Base-by-base conservation (phyloP, 2,797 vertebrate species). In the Lacerta bilineata region DNA sequence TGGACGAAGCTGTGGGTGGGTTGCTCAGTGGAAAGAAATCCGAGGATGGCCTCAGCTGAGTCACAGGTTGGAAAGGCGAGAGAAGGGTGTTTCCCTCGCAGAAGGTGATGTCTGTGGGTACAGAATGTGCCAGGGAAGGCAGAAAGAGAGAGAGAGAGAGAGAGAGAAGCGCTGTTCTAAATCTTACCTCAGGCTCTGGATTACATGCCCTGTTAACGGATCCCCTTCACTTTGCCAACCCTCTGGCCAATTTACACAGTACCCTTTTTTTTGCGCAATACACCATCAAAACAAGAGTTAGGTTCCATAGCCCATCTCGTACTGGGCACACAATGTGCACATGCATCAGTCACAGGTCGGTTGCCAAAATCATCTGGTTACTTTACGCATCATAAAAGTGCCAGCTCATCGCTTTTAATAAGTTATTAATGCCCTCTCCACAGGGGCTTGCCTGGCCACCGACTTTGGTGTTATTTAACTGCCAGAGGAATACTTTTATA, bases 31-130 rank as follows among this genome's bases (percentile, higher is more conserved):
- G 91, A 29, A 88, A 74, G 89, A 94, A 92, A 84, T 50, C 77
- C 64, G 86, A 41, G 59, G 43, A 3, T 92, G 91, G 75, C 87
- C 91, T 41, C 2, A 88, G 80, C 33, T 83, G 94, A 94, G 86
- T 94, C 95, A 95, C 84, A 89, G 83, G 80, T 59, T 72, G 72
- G 86, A 74, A 87, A 84, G 91, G 50, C 50, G 50, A 18, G 20
- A n/a, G 59, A 41, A 39, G 71, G 78, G 84, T 69, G 83, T 78
- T 80, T 20, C 68, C 74, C 25, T 11, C 78, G 81, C 11, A 25
- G 17, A 18, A 50, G 55, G 41, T 74, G n/a, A 46, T n/a, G 39
- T 46, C 25, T 25, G 59, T 7, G 29, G 76, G 64, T 29, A 29
- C 69, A 75, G 17, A 59, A 74, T 81, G 68, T 87, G 68, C 68